Conservation (phyloP, 1,140 invertebrate species). For the Polyergus mexicanus region DNA sequence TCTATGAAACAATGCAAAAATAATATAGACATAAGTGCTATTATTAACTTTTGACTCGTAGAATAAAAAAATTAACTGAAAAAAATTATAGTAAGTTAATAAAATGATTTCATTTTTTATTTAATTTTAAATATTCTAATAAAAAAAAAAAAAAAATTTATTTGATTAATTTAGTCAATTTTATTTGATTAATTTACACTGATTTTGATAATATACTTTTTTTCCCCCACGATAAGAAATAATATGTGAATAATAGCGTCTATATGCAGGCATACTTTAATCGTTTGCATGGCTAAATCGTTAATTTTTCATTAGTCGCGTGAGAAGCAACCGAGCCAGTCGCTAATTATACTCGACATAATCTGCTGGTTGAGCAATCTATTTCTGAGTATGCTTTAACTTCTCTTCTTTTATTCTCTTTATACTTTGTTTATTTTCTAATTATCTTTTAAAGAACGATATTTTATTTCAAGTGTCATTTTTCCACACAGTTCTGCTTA, state of each 20-base stretch:
- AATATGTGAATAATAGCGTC: background rate
- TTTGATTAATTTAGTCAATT: background rate
- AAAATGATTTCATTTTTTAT: background rate
- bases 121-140: background rate
- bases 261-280: background rate
- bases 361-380: slow-evolving; percentile 9
- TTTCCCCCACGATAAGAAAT: background rate
- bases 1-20: background rate
- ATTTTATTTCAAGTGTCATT: background rate
- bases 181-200: background rate
- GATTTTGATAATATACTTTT: too few relatives aligned
- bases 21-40: background rate
- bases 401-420: background rate
- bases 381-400: slow-evolving; percentile 13
- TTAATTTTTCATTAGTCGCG: slow-evolving; percentile 39
- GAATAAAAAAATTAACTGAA: too few relatives aligned
- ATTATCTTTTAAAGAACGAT: background rate
- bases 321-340: background rate
- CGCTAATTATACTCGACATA: slow-evolving; percentile 37
- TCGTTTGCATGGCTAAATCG: slow-evolving; percentile 6
- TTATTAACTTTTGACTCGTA: background rate
- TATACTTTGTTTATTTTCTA: slow-evolving; percentile 3
- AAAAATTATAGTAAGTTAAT: background rate
- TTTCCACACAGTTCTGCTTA: background rate
- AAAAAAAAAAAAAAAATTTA: background rate